Percentiles rank a stretch among this genome's conserved stretches.
Evolutionary conservation across 2,797 vertebrate genomes (phyloP).

Genomic region (Cichlasoma orientale): DNA sequence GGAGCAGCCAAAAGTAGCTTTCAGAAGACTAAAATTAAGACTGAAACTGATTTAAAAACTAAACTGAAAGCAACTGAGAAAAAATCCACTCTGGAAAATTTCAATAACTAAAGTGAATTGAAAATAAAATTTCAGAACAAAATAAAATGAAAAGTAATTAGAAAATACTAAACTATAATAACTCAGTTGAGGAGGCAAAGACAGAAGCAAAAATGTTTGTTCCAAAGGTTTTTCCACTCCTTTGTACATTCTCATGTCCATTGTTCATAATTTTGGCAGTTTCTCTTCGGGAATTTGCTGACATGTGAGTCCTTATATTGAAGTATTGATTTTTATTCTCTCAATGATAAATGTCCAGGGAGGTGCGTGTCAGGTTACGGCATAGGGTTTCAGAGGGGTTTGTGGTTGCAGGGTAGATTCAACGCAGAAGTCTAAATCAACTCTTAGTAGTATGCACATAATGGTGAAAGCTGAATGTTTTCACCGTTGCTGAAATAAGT

Average conservation of each 20-base stretch:
- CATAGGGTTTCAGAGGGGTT: no score
- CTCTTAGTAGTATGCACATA: background rate
- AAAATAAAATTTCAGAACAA: background rate
- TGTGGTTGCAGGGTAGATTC: background rate
- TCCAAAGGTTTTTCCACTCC: background rate
- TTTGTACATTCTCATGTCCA: background rate
- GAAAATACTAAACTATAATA: background rate
- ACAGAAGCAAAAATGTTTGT: background rate
- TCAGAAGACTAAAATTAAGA: background rate
- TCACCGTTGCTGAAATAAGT: background rate
- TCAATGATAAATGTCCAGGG: background rate
- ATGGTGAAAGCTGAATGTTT: background rate
- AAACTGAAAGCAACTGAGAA: background rate
- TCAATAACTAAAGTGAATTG: background rate
- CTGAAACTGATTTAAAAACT: background rate
- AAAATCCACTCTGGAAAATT: background rate
- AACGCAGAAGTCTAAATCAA: background rate
- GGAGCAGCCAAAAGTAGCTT: background rate
- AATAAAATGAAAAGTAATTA: background rate
- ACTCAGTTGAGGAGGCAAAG: background rate
- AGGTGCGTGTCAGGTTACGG: background rate
- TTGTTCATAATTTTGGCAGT: background rate
- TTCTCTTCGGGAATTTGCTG: background rate
- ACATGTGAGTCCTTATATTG: background rate
- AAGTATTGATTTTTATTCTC: background rate